phyloP scores from a whole-genome alignment of 2,888 invertebrate species.

The Andrena bicolor region DNA sequence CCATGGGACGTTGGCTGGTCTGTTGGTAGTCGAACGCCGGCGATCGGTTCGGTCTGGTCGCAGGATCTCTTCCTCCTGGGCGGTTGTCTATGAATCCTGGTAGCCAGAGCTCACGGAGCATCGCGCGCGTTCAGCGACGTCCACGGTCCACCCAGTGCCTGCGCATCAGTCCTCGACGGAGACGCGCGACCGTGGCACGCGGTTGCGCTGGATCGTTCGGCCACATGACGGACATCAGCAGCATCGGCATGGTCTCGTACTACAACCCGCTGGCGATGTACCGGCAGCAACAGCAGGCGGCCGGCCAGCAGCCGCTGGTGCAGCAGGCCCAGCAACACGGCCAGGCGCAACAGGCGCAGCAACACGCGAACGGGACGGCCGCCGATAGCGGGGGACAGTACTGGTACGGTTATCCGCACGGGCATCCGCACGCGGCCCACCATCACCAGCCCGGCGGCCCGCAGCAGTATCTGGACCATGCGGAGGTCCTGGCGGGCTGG shows the following conservation, averaged over 20 bases:
- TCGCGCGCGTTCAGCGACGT: neutral
- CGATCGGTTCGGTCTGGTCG: neutral
- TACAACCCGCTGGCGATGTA: slow-evolving; percentile 90
- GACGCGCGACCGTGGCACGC: slow-evolving; percentile 17
- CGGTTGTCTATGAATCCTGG: neutral
- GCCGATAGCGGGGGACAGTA: slow-evolving; percentile 85
- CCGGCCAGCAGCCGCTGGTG: slow-evolving; percentile 75
- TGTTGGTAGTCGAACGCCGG: neutral
- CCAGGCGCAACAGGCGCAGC: slow-evolving; percentile 68
- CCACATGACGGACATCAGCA: slow-evolving; percentile 73
- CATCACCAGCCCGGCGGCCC: slow-evolving; percentile 86
- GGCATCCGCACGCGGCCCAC: slow-evolving; percentile 69
- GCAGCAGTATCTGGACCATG: slow-evolving; percentile 82
- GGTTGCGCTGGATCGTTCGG: neutral
- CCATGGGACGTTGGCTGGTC: neutral
- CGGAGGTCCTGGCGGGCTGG: slow-evolving; percentile 85
- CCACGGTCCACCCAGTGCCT: neutral
- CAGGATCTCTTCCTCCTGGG: neutral
- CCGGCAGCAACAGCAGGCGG: slow-evolving; percentile 87
- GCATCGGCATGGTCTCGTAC: slow-evolving; percentile 89
- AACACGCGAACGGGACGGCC: slow-evolving; percentile 81
- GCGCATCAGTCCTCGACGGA: neutral
- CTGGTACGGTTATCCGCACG: slow-evolving; percentile 75
- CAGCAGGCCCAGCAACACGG: slow-evolving; percentile 65
- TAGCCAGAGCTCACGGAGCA: neutral